Evolutionary conservation across 2,797 vertebrate species (phyloP).

Genomic region (Rhyacichthys aspro): DNA sequence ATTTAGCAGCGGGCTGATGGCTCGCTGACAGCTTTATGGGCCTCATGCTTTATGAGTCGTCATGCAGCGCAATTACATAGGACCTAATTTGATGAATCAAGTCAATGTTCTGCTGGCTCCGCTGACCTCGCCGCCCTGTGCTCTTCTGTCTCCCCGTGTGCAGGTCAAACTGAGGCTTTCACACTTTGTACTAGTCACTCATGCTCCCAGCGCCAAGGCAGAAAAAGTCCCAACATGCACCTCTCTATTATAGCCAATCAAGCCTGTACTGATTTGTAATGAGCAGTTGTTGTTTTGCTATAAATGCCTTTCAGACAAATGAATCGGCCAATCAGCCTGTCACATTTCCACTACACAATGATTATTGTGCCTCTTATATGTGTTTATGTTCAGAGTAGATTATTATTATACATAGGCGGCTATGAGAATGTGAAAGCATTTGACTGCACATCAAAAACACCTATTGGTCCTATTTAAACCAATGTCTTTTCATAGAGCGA

Average conservation of each 20-base stretch:
- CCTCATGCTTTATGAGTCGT: slow-evolving; percentile 87
- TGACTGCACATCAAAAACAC: background rate
- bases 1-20: slow-evolving; percentile 90
- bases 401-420: background rate
- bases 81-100: slow-evolving; percentile 97
- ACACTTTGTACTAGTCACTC: slow-evolving; percentile 81
- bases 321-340: slow-evolving; percentile 42
- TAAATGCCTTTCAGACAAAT: slow-evolving; percentile 34
- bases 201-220: slow-evolving; percentile 44
- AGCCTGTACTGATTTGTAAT: slow-evolving; percentile 26
- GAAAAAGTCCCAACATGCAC: slow-evolving; percentile 43
- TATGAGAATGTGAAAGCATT: background rate
- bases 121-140: slow-evolving; percentile 83
- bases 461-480: background rate
- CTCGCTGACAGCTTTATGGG: slow-evolving; percentile 93
- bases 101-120: slow-evolving; percentile 86
- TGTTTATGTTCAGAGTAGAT: slow-evolving; percentile 17
- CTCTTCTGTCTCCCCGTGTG: slow-evolving; percentile 80
- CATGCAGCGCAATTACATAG: slow-evolving; percentile 90
- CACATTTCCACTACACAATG: slow-evolving; percentile 9
- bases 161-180: slow-evolving; percentile 87
- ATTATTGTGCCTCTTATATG: slow-evolving; percentile 13
- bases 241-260: slow-evolving; percentile 38
- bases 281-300: slow-evolving; percentile 35
- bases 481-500: background rate